Conservation (phyloP, 2,888 invertebrate species). For the Aromia moschata region DNA sequence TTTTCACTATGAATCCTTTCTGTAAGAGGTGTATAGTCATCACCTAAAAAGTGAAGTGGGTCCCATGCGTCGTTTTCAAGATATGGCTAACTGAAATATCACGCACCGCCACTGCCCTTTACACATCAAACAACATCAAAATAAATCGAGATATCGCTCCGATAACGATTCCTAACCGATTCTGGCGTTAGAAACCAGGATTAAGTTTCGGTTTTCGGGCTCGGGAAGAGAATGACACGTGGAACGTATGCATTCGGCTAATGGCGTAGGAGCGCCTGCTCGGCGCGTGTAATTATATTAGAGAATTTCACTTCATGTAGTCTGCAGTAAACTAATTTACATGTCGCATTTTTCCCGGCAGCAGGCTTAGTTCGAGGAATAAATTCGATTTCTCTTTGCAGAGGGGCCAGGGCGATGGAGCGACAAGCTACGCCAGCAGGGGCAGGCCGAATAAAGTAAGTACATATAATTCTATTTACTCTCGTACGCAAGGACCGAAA, state of each 20-base stretch:
- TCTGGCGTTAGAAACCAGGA: too few species aligned
- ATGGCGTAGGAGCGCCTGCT: constrained; percentile 2
- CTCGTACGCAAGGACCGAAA: constrained; percentile 17
- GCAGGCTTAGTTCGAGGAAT: constrained; percentile 27
- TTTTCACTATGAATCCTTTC: too few species aligned
- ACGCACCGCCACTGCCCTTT: too few species aligned
- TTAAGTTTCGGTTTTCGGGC: too few species aligned
- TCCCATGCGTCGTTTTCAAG: too few species aligned
- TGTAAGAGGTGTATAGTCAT: too few species aligned
- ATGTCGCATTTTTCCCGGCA: constrained; percentile 29
- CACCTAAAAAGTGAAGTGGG: too few species aligned
- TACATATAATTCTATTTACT: constrained; percentile 38
- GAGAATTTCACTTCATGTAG: constrained; percentile 9
- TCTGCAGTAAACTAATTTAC: constrained; percentile 29
- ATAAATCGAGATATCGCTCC: too few species aligned
- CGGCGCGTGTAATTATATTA: constrained; percentile 18
- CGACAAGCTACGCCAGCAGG: constrained; percentile 63
- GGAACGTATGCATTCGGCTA: not conserved
- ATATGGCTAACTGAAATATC: too few species aligned
- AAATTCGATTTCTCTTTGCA: constrained; percentile 51
- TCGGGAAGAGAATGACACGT: too few species aligned
- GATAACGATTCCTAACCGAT: too few species aligned
- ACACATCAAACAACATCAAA: too few species aligned
- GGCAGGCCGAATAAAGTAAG: constrained; percentile 69
- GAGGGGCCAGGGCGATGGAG: constrained; percentile 66